These are phyloP conservation scores for Microplitis mediator DNA, from an alignment of 1,140 invertebrate species.

Conservation along the genomic window DNA sequence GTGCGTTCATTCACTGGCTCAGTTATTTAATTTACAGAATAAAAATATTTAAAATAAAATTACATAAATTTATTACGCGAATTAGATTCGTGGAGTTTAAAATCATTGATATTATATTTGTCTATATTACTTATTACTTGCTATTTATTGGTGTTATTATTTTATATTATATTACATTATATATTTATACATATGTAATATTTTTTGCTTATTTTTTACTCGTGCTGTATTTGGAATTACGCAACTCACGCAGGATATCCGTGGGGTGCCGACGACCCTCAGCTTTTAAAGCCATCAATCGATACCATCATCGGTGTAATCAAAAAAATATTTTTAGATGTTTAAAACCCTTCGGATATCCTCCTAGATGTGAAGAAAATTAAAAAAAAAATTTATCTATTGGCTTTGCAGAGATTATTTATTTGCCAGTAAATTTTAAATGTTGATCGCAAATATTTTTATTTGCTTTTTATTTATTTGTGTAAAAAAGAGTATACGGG, in stretches of 20 bases:
- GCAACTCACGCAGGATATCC: conserved; percentile 22
- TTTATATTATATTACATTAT: too few species aligned
- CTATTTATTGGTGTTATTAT: background rate
- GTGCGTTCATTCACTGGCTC: too few species aligned
- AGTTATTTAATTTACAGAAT: too few species aligned
- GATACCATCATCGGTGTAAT: background rate
- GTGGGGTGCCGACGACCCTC: background rate
- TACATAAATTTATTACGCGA: too few species aligned
- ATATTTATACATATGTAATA: background rate
- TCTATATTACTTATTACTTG: background rate
- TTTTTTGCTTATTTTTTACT: background rate
- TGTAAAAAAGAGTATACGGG: conserved; percentile 8
- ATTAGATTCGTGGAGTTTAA: too few species aligned
- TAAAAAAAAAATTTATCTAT: background rate
- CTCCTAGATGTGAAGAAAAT: conserved; percentile 9
- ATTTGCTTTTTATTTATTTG: background rate
- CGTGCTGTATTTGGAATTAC: conserved; percentile 1
- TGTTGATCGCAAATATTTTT: background rate
- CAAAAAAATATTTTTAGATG: background rate
- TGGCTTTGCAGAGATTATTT: too few species aligned
- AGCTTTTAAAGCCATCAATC: background rate
- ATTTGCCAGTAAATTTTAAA: background rate
- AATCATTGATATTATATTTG: too few species aligned
- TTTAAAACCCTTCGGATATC: conserved; percentile 26
- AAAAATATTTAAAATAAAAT: too few species aligned